Percentiles rank a stretch among this genome's conserved stretches.
Conservation (phyloP, 2,888 invertebrate genomes). For the Caenorhabditis imperialis region DNA sequence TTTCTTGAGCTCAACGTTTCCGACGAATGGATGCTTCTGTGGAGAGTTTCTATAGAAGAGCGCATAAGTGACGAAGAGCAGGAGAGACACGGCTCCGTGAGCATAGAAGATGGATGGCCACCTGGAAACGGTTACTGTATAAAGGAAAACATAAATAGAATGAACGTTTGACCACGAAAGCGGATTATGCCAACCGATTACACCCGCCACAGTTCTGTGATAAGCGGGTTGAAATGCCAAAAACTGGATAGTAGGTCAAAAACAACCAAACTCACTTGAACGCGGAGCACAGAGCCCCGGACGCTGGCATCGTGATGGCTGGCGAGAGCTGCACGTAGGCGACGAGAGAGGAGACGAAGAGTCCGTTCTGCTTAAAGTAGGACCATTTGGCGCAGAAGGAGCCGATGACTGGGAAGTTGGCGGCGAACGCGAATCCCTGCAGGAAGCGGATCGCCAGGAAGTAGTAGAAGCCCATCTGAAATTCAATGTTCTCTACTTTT, state of each 20-base stretch:
- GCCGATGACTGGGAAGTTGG: conserved; percentile 77
- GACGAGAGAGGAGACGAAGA: conserved; percentile 76
- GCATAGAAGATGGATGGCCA: conserved; percentile 77
- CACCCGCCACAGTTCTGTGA: too few relatives aligned
- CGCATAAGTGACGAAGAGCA: conserved; percentile 71
- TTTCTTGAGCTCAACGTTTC: conserved; percentile 73
- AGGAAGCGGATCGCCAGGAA: conserved; percentile 70
- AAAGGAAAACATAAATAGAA: too few relatives aligned
- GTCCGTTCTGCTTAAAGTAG: conserved; percentile 77
- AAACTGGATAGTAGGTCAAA: not conserved
- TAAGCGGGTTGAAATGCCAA: not conserved
- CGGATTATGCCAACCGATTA: too few relatives aligned
- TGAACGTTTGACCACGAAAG: too few relatives aligned
- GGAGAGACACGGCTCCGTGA: conserved; percentile 70
- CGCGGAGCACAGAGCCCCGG: conserved; percentile 63
- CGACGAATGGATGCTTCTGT: conserved; percentile 75
- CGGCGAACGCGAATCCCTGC: conserved; percentile 76
- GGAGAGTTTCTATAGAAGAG: conserved; percentile 76
- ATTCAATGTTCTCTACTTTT: conserved; percentile 8
- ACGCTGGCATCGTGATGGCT: conserved; percentile 74
- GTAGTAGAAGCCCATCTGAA: conserved; percentile 73
- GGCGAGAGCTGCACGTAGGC: conserved; percentile 76
- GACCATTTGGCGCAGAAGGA: conserved; percentile 77
- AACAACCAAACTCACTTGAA: conserved; percentile 46
- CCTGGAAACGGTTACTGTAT: conserved; percentile 26